Conservation (phyloP, 2,797 vertebrate species). For the Rhabdophis nuchalis region DNA sequence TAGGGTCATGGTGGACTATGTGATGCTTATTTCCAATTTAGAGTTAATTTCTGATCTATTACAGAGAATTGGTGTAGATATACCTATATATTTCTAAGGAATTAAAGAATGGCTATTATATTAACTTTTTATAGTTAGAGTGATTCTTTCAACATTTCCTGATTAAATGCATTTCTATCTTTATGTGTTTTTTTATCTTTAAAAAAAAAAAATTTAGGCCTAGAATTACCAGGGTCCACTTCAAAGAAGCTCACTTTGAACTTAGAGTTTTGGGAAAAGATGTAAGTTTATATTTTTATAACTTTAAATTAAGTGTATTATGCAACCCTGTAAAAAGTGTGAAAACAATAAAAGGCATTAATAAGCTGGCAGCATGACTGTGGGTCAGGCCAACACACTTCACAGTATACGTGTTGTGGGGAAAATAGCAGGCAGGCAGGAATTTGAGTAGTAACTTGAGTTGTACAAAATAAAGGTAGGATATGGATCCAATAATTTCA, state of each 20-base stretch:
- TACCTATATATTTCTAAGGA: neutral
- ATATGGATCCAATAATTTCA: neutral
- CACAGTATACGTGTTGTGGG: neutral
- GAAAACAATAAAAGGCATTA: neutral
- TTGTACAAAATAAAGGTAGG: neutral
- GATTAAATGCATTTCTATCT: neutral
- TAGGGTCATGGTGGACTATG: neutral
- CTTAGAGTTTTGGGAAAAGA: slow-evolving; percentile 85
- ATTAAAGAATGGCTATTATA: neutral
- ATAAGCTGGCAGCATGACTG: neutral
- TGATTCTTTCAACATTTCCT: neutral
- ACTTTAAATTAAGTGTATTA: neutral
- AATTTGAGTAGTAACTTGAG: neutral
- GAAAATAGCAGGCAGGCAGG: neutral
- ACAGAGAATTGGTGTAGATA: neutral
- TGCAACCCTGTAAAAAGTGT: neutral
- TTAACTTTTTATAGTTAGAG: neutral
- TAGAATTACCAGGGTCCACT: slow-evolving; percentile 86
- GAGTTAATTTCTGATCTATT: neutral
- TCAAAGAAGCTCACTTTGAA: slow-evolving; percentile 87
- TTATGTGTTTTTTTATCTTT: slow-evolving; percentile 1
- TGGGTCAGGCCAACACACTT: neutral
- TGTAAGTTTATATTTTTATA: slow-evolving; percentile 72
- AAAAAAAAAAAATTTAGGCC: slow-evolving; percentile 69
- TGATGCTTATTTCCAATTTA: neutral